Conservation (phyloP, 2,113 vertebrate genomes). For the Chunga burmeisteri region DNA sequence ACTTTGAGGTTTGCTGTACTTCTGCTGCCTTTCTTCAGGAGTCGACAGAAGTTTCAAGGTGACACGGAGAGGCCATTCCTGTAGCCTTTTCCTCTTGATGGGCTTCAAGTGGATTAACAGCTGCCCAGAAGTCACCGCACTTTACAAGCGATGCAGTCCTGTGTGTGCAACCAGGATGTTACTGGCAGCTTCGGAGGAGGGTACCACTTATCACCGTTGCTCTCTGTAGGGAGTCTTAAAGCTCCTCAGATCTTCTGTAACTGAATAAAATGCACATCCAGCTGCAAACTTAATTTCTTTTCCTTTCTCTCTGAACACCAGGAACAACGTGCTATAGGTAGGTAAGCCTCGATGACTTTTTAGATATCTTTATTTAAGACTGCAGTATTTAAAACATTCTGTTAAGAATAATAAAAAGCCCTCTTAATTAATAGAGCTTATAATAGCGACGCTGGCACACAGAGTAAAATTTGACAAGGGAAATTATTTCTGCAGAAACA, state of each 20-base stretch:
- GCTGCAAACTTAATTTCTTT: neutral
- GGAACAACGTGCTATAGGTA: neutral
- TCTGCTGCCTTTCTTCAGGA: neutral
- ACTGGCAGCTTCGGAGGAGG: neutral
- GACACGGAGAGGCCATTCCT: neutral
- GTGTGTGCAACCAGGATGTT: neutral
- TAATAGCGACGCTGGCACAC: neutral
- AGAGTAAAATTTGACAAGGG: slow-evolving; percentile 3
- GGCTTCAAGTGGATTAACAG: neutral
- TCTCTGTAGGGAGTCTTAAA: neutral
- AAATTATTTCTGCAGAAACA: slow-evolving; percentile 24
- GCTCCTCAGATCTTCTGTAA: neutral
- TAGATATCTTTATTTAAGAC: neutral
- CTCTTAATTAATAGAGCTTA: slow-evolving; percentile 30
- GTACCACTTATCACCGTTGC: neutral
- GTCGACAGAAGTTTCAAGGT: neutral
- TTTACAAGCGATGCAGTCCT: neutral
- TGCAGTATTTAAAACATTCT: neutral
- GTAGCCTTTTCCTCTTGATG: neutral
- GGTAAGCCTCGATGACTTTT: neutral
- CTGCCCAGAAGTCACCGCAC: neutral
- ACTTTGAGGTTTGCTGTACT: neutral
- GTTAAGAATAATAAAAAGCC: neutral
- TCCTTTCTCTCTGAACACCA: neutral
- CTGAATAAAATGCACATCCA: neutral